Evolutionary conservation across 1,140 invertebrate genomes (phyloP).

Genomic region (Akabosia matsudoensis): DNA sequence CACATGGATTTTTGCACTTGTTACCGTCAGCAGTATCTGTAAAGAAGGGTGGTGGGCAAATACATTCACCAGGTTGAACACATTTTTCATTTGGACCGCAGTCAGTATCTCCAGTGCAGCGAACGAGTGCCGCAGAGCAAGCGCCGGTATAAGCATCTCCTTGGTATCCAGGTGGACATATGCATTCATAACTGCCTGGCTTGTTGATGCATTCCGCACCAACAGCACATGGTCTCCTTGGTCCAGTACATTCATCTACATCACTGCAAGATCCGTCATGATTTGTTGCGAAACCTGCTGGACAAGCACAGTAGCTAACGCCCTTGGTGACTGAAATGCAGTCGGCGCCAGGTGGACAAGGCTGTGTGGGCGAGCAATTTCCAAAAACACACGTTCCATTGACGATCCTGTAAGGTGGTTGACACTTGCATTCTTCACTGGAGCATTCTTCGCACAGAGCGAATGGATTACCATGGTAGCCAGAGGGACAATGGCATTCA

Average conservation of each 20-base stretch:
- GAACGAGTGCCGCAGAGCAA: slow-evolving; percentile 73
- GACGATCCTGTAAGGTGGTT: slow-evolving; percentile 77
- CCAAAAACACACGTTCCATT: slow-evolving; percentile 74
- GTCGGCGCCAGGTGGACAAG: slow-evolving; percentile 76
- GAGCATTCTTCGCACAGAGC: slow-evolving; percentile 77
- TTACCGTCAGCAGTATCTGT: slow-evolving; percentile 73
- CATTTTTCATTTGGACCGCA: slow-evolving; percentile 84
- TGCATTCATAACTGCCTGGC: slow-evolving; percentile 72
- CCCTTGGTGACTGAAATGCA: slow-evolving; percentile 84
- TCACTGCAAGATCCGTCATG: slow-evolving; percentile 68
- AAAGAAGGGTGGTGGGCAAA: slow-evolving; percentile 83
- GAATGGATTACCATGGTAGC: slow-evolving; percentile 85
- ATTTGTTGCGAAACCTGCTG: slow-evolving; percentile 70
- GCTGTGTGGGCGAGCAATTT: slow-evolving; percentile 70
- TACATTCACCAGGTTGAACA: slow-evolving; percentile 81
- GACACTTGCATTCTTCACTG: slow-evolving; percentile 77
- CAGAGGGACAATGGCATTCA: slow-evolving; percentile 79
- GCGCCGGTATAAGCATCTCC: slow-evolving; percentile 61
- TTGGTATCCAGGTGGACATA: slow-evolving; percentile 72
- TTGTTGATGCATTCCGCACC: slow-evolving; percentile 80
- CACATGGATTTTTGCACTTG: slow-evolving; percentile 71
- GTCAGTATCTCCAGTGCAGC: slow-evolving; percentile 74
- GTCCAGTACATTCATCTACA: slow-evolving; percentile 70
- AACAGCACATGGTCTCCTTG: slow-evolving; percentile 70
- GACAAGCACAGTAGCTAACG: slow-evolving; percentile 83